Evolutionary conservation across 2,797 vertebrate genomes (phyloP).

Genomic region (Novumbra hubbsi): DNA sequence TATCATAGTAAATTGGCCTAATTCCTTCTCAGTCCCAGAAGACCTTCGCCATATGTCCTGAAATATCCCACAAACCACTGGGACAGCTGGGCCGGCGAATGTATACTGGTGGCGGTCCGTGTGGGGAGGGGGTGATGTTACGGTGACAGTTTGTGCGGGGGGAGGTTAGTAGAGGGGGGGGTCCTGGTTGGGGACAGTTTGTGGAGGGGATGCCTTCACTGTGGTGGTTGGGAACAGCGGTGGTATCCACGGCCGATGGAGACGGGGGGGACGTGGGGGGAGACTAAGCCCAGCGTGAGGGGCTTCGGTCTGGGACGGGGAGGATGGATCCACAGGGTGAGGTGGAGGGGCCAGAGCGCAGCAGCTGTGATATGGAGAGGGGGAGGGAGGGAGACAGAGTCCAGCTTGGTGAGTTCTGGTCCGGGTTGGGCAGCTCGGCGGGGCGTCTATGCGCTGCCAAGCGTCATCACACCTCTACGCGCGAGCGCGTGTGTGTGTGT

Average conservation of each 20-base stretch:
- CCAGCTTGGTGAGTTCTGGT: neutral
- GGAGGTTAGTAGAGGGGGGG: neutral
- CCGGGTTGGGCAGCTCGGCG: slow-evolving; percentile 31
- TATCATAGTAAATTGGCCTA: slow-evolving; percentile 48
- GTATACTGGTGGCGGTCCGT: neutral
- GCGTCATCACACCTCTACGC: slow-evolving; percentile 47
- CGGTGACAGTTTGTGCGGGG: neutral
- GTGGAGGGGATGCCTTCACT: neutral
- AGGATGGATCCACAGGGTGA: neutral
- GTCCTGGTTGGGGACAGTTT: no score
- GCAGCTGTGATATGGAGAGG: neutral
- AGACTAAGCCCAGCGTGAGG: neutral
- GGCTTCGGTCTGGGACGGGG: neutral
- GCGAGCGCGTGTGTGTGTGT: slow-evolving; percentile 32
- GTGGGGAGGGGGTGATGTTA: neutral
- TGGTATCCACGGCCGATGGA: neutral
- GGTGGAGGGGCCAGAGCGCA: neutral
- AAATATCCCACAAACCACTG: slow-evolving; percentile 32
- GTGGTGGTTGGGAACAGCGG: neutral
- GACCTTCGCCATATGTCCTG: slow-evolving; percentile 56
- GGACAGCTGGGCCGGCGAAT: slow-evolving; percentile 7
- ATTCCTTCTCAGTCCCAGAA: slow-evolving; percentile 50
- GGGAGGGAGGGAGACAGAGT: slow-evolving; percentile 15
- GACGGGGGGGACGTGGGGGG: neutral
- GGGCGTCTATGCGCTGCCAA: slow-evolving; percentile 62